Percentiles rank a stretch among this genome's conserved stretches.
These are phyloP conservation scores for Sarcophaga caerulescens DNA, from an alignment of 2,888 invertebrate genomes.

Conservation along the genomic window DNA sequence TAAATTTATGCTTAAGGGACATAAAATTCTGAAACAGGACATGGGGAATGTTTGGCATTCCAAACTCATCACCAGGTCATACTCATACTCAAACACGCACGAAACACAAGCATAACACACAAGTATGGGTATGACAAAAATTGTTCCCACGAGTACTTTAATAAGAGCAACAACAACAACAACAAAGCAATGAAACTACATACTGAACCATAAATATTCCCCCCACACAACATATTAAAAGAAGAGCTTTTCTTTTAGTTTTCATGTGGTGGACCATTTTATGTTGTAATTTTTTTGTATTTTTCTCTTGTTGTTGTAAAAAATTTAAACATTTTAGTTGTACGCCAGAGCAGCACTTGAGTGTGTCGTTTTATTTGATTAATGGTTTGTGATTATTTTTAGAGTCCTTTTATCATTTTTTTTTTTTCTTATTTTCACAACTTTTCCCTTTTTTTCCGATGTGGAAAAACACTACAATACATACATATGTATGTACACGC, in stretches of 20 bases:
- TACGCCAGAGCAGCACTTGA: constrained; percentile 30
- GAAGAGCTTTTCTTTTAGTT: neutral
- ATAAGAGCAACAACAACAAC: constrained; percentile 7
- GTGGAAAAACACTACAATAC: neutral
- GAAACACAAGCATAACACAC: neutral
- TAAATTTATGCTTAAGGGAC: constrained; percentile 31
- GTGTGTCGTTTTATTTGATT: constrained; percentile 61
- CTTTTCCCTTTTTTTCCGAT: neutral
- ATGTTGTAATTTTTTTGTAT: neutral
- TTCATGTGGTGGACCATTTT: constrained; percentile 6
- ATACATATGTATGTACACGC: neutral
- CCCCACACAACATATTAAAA: neutral
- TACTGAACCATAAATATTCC: constrained; percentile 13
- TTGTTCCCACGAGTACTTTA: constrained; percentile 44
- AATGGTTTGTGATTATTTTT: constrained; percentile 60
- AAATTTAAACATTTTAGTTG: constrained; percentile 34
- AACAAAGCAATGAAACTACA: neutral
- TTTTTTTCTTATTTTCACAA: neutral
- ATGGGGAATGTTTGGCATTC: constrained; percentile 12
- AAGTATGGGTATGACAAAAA: constrained; percentile 8
- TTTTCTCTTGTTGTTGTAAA: constrained; percentile 22
- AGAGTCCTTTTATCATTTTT: constrained; percentile 14
- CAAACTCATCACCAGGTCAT: constrained; percentile 24
- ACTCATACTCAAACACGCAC: constrained; percentile 24
- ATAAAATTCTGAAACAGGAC: constrained; percentile 23